Base-by-base conservation (phyloP, 2,888 invertebrate genomes). In the Andrena minutula region DNA sequence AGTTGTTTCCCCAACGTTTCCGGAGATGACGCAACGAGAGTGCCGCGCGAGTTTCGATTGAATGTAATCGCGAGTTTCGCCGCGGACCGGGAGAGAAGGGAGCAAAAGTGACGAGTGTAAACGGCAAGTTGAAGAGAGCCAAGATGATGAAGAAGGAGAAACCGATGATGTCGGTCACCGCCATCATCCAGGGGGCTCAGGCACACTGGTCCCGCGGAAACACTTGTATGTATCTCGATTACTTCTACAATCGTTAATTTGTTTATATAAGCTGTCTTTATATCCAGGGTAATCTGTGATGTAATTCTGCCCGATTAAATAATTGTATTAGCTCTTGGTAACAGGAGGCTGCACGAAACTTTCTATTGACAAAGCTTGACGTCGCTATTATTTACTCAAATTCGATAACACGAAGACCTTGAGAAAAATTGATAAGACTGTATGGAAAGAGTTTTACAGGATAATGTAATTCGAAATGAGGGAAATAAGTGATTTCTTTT, bases 91-190 rank as follows among this genome's bases (percentile, higher is more conserved):
- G 12, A 26, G 30, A 35, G 41, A 69, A 69, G 20, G 63, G 26
- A 71, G 53, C 60, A 74, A 84, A 84, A 84, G 87, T 83, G 87
- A 82, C 87, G 79, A 84, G 88, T 82, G 86, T 80, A 82, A 80
- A 47, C 63, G 72, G 78, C 72, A 71, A 79, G 65, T 71, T 60
- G 63, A 86, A 72, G 82, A 66, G 79, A 65, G 58, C 63, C 91
- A 95, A 94, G 91, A 96, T 97, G 97, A 96, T 97, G 96, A 97
- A 97, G 95, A 97, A 97, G 95, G 97, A 97, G 94, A 97, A 97
- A 94, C 97, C 97, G 91, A 97, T 97, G 95, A 97, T 97, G 96
- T 97, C 97, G 93, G 97, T 97, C 93, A 96, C 97, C 92, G 97
- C 97, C 91, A 96, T 97, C 93, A 97, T 97, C 92, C 96, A 96